Evolutionary conservation across 2,113 vertebrate species (phyloP).

Genomic region (Zingel zingel): DNA sequence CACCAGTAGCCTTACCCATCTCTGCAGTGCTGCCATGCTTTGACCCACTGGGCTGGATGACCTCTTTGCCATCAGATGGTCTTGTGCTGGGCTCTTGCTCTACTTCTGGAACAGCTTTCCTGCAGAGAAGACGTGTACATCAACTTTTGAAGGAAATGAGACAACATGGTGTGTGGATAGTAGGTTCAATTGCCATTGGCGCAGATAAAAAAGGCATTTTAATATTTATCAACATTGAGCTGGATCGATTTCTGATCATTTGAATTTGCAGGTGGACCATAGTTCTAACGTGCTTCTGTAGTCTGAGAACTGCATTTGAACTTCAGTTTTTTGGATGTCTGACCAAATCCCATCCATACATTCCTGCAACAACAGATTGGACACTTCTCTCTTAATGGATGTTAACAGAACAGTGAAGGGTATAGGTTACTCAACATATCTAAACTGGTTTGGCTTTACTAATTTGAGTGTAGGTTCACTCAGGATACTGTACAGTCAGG

Average conservation of each 20-base stretch:
- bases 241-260: neutral
- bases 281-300: neutral
- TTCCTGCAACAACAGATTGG: neutral
- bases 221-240: neutral
- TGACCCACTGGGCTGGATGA: neutral
- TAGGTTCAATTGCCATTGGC: neutral
- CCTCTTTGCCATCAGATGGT: conserved; percentile 4
- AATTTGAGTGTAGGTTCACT: neutral
- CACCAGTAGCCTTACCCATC: conserved; percentile 41
- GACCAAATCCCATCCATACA: neutral
- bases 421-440: neutral
- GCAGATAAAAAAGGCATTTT: too few relatives aligned
- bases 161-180: neutral
- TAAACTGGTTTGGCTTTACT: neutral
- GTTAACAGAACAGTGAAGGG: neutral
- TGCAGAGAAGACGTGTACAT: conserved; percentile 23
- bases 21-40: conserved; percentile 20
- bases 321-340: neutral
- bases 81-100: neutral
- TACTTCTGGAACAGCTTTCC: conserved; percentile 31
- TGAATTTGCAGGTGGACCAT: neutral
- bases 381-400: neutral
- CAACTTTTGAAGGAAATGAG: neutral
- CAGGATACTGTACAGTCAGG: neutral
- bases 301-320: neutral